Percentiles rank a stretch among this genome's conserved stretches.
These are phyloP conservation scores for Orthosia cruda DNA, from an alignment of 2,888 invertebrate species.

Conservation along the genomic window DNA sequence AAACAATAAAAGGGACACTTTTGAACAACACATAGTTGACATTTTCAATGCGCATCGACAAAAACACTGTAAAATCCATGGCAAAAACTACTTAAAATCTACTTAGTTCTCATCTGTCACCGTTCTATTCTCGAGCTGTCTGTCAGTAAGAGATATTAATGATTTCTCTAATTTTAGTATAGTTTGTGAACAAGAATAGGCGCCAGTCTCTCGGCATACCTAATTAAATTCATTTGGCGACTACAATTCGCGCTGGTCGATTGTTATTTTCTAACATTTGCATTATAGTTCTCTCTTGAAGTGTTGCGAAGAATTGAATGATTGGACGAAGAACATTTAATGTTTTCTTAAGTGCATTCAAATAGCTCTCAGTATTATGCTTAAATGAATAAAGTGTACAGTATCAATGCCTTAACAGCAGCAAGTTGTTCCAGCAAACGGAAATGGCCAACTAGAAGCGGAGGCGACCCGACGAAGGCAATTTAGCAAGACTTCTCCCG, in stretches of 20 bases:
- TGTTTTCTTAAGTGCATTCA: slow-evolving; percentile 47
- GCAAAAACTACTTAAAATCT: not conserved
- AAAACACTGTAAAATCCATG: not conserved
- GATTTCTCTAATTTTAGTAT: not conserved
- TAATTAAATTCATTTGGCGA: slow-evolving; percentile 2
- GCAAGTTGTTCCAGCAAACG: slow-evolving; percentile 79
- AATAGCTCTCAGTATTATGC: slow-evolving; percentile 33
- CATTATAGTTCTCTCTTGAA: not conserved
- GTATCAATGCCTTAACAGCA: slow-evolving; percentile 74
- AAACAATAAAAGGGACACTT: not conserved
- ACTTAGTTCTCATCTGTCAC: not conserved
- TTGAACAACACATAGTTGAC: not conserved
- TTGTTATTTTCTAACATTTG: not conserved
- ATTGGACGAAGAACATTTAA: not conserved
- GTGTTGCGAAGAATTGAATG: not conserved
- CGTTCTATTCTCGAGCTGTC: not conserved
- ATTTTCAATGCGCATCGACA: not conserved
- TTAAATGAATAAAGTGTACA: slow-evolving; percentile 65
- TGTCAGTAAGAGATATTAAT: not conserved
- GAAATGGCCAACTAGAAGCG: slow-evolving; percentile 85
- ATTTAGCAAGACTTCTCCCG: slow-evolving; percentile 75
- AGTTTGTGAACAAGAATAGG: not conserved
- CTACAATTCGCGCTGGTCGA: not conserved
- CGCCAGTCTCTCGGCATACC: not conserved
- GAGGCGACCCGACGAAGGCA: slow-evolving; percentile 75